Base-by-base conservation (phyloP, 2,888 invertebrate species). In the Leptogaster cylindrica region DNA sequence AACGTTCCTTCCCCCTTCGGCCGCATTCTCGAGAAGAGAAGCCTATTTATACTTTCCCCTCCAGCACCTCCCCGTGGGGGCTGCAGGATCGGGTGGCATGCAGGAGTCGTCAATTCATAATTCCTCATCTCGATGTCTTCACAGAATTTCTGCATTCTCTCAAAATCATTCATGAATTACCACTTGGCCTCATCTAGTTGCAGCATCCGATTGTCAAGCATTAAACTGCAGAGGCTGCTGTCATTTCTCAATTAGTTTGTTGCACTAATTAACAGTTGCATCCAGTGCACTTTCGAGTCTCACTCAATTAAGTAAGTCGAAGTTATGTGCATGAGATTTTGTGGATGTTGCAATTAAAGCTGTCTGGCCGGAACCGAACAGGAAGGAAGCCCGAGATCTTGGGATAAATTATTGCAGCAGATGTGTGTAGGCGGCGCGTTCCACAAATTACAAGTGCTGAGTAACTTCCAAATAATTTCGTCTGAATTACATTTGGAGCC, bases 211-310 rank as follows among this genome's bases (percentile, higher is more conserved):
- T 31, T 28, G n/a, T 27, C 28, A 1, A 2, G 20, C 23, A 14
- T 16, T 52, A 12, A 18, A 33, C 31, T 12, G 28, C 28, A 20
- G 52, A 52, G 33, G 31, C 52, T 31, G 52, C 33, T 52, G 52
- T 52, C 52, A 31, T 52, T 20, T 52, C 52, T 52, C 52, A 52
- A 52, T 52, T 52, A 52, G 52, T 52, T 52, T 52, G 52, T 52
- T 18, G 33, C 52, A 31, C 33, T 52, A 52, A 52, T 52, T 52
- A 52, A n/a, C 52, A 52, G 52, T 52, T 52, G 52, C 33, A 52
- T 52, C 28, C 10, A 33, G 14, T 16, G 52, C 28, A 33, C 52
- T 52, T 31, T 28, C 52, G 31, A 52, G 31, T 31, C n/a, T n/a
- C 52, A 52, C 31, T 52, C 31, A 52, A 52, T 52, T 52, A 52